Evolutionary conservation across 2,797 vertebrate species (phyloP).

Genomic region (Esox lucius): DNA sequence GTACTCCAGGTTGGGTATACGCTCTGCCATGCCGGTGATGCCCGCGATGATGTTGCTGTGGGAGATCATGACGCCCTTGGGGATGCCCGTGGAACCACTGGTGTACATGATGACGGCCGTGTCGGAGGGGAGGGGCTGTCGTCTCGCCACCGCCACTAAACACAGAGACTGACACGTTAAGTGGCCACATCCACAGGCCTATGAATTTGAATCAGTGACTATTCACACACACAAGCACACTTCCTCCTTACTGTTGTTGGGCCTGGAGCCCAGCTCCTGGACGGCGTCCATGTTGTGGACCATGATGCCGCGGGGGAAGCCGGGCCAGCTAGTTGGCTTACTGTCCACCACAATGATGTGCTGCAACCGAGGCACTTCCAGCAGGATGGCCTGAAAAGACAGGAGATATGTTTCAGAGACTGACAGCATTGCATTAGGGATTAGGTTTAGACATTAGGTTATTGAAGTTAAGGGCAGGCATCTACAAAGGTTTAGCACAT

Average conservation of each 20-base stretch:
- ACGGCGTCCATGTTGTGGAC: constrained; percentile 90
- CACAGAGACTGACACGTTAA: constrained; percentile 2
- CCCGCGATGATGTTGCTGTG: constrained; percentile 94
- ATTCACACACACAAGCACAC: constrained; percentile 1
- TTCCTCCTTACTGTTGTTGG: constrained; percentile 74
- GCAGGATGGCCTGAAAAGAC: constrained; percentile 82
- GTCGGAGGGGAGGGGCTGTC: constrained; percentile 79
- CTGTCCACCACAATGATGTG: constrained; percentile 91
- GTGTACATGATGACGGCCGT: constrained; percentile 98
- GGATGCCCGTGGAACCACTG: constrained; percentile 95
- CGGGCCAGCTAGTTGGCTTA: constrained; percentile 81
- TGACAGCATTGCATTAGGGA: not conserved
- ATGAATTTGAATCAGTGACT: too few relatives aligned
- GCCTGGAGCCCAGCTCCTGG: constrained; percentile 87
- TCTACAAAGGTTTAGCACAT: not conserved
- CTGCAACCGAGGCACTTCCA: constrained; percentile 84
- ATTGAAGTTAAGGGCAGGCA: too few relatives aligned
- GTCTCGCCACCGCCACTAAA: constrained; percentile 73
- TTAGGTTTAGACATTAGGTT: not conserved
- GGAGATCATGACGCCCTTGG: constrained; percentile 98
- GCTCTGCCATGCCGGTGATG: constrained; percentile 94
- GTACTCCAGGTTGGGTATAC: constrained; percentile 90
- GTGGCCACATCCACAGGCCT: not conserved
- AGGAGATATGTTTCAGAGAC: not conserved
- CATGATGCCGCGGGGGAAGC: constrained; percentile 85